Percentiles rank a stretch among this genome's conserved stretches.
Evolutionary conservation across 2,797 vertebrate species (phyloP).

Genomic region (Triplophysa bombifrons): DNA sequence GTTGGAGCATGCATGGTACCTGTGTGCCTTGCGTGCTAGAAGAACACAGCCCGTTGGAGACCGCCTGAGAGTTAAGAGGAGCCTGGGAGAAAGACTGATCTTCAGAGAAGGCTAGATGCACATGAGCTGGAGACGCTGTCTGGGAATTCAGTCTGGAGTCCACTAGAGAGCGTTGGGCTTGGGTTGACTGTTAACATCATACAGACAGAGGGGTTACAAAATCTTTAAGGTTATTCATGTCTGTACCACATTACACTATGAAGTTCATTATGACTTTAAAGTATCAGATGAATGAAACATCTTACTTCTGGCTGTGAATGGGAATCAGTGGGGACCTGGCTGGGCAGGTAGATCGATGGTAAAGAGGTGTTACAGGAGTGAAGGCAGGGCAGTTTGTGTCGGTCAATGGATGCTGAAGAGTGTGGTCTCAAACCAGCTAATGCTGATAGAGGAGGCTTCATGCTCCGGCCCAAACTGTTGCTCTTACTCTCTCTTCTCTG

Average conservation of each 20-base stretch:
- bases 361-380: conserved; percentile 86
- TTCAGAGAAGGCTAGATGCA: conserved; percentile 76
- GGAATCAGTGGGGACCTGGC: conserved; percentile 69
- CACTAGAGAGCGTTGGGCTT: conserved; percentile 68
- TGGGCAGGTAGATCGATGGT: conserved; percentile 84
- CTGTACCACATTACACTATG: neutral
- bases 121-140: conserved; percentile 74
- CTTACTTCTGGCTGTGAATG: conserved; percentile 67
- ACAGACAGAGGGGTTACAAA: conserved; percentile 27
- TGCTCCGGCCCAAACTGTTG: conserved; percentile 87
- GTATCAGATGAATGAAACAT: neutral
- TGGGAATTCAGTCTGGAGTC: conserved; percentile 65
- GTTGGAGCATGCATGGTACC: conserved; percentile 61
- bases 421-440: conserved; percentile 77
- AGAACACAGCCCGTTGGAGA: conserved; percentile 75
- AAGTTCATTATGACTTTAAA: neutral
- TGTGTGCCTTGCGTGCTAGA: conserved; percentile 68
- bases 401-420: conserved; percentile 86
- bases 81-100: conserved; percentile 56
- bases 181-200: conserved; percentile 43
- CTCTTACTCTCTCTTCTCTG: conserved; percentile 91
- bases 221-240: conserved; percentile 4
- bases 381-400: conserved; percentile 80
- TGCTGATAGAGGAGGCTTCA: conserved; percentile 76
- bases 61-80: conserved; percentile 64